Percentiles rank a stretch among this genome's conserved stretches.
Evolutionary conservation across 2,888 invertebrate species (phyloP).

Genomic region (Spilarctia lutea): DNA sequence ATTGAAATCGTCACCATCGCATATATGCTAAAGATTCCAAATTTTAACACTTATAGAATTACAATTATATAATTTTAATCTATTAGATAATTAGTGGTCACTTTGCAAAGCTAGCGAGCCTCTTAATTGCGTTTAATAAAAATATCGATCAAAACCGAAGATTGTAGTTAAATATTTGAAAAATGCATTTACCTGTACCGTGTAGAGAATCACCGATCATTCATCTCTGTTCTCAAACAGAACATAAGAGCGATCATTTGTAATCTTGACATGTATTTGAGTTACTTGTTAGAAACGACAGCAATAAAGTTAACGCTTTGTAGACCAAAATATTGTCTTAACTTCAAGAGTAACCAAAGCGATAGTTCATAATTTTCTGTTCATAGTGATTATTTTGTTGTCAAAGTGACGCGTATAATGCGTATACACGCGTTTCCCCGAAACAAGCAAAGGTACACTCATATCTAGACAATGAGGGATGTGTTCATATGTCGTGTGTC

Average conservation of each 20-base stretch:
- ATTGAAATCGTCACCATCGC: neutral
- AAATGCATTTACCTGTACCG: conserved; percentile 63
- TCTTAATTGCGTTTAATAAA: neutral
- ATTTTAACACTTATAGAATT: too few species aligned
- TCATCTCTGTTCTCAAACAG: conserved; percentile 56
- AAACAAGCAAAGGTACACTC: conserved; percentile 59
- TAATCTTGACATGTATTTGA: conserved; percentile 32
- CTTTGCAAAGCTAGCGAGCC: neutral
- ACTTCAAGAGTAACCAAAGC: conserved; percentile 20
- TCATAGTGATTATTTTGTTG: conserved; percentile 42
- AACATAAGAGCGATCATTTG: conserved; percentile 45
- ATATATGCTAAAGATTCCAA: too few species aligned
- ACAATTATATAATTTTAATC: neutral
- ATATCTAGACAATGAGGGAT: conserved; percentile 65
- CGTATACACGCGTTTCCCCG: conserved; percentile 52
- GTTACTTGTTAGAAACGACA: conserved; percentile 25
- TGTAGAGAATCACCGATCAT: conserved; percentile 54
- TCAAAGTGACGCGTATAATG: conserved; percentile 28
- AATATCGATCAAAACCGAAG: too few species aligned
- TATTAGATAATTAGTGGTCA: neutral
- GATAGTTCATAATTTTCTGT: conserved; percentile 27
- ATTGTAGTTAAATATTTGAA: too few species aligned
- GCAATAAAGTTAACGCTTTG: conserved; percentile 12
- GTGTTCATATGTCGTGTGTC: conserved; percentile 69
- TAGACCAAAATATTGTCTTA: conserved; percentile 28